Evolutionary conservation across 2,113 vertebrate genomes (phyloP), one percentile per base, ranked within the genome.

Genomic region (Chrysochloris asiatica): DNA sequence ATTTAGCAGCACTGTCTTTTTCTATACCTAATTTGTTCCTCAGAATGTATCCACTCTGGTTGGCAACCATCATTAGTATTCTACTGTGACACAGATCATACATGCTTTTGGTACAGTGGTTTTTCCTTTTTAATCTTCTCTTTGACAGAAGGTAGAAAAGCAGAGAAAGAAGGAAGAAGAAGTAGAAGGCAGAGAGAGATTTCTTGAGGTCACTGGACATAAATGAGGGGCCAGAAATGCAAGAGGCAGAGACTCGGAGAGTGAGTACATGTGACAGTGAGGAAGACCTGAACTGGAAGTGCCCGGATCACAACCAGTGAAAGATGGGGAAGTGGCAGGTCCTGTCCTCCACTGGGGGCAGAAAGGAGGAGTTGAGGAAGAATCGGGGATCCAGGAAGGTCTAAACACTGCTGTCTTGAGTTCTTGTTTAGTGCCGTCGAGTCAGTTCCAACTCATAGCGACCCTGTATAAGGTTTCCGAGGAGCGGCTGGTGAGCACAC

Each of bases 71-170:
- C n/a, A n/a, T n/a, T n/a, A n/a, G n/a, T n/a, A n/a, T n/a, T n/a
- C n/a, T 21, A 17, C 73, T 59, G 77, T 30, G 17, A 7, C 26
- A 54, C 1, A 8, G 14, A 11, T 17, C 48, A 24, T 6, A 36
- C 19, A 19, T 0, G 17, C 17, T 75, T 22, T 41, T 8, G 73
- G 82, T 19, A 38, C 4, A 45, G n/a, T 16, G 41, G 77, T 7
- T 52, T 77, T 90, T 76, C 22, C 41, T 81, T 48, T 72, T 43
- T 24, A 33, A 86, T 41, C 8, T 41, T 88, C 72, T 69, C 65
- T 45, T 85, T 67, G 54, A 54, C 14, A 22, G 59, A 89, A 82
- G 81, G 48, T 41, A 90, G 45, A 72, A 36, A 73, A 47, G n/a
- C 61, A 67, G 89, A 81, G 63, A n/a, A 75, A 22, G n/a, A 41